A percentile compares a stretch with the other conserved stretches of the same genome.
Evolutionary conservation across 2,113 vertebrate species (phyloP).

Genomic region (Microtus pennsylvanicus): DNA sequence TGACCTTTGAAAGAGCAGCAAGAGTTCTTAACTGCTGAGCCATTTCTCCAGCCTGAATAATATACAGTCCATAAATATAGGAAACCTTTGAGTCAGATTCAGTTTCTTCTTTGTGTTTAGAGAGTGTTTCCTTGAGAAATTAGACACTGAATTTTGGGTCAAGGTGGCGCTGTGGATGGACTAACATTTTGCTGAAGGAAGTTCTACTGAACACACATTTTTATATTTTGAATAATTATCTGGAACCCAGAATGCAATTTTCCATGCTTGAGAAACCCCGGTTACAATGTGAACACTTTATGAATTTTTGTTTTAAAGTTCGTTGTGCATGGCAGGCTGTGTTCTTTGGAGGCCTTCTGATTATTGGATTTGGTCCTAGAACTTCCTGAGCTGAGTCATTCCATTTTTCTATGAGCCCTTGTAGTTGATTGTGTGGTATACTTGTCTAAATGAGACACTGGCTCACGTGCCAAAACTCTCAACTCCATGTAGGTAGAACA

Average conservation of each 20-base stretch:
- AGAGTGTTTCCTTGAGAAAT: not conserved
- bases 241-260: not conserved
- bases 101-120: not conserved
- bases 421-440: not conserved
- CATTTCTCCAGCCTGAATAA: not conserved
- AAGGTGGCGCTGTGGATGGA: not conserved
- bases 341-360: not conserved
- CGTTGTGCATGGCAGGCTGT: not conserved
- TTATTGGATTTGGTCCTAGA: not conserved
- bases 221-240: conserved; percentile 29
- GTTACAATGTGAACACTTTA: not conserved
- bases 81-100: not conserved
- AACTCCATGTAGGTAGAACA: not conserved
- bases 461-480: not conserved
- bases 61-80: not conserved
- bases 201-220: not conserved
- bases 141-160: not conserved
- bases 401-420: not conserved
- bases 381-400: conserved; percentile 17
- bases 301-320: conserved; percentile 43
- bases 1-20: no score
- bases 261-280: not conserved
- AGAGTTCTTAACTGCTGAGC: not conserved
- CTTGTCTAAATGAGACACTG: conserved; percentile 4
- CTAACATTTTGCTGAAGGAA: not conserved